Evolutionary conservation across 1,140 invertebrate species (phyloP).

Genomic region (Dufourea novaeangliae): DNA sequence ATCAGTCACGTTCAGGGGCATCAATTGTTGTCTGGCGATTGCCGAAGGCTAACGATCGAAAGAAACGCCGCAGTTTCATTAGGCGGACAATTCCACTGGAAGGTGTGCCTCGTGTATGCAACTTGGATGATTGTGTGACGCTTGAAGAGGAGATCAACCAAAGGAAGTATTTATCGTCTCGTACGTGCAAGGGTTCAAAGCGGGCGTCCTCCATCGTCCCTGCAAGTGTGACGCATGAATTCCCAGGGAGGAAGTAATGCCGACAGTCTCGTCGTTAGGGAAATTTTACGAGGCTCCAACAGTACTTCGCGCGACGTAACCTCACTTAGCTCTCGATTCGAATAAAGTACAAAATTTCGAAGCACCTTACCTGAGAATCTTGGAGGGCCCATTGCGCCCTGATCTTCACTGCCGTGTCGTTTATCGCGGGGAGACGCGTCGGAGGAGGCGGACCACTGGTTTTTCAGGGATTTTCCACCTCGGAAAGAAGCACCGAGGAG

Average conservation of each 20-base stretch:
- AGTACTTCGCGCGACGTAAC: not conserved
- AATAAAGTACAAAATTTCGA: constrained; percentile 41
- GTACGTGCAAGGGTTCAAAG: not conserved
- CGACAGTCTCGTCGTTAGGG: not conserved
- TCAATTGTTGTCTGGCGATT: not conserved
- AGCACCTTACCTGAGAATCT: not conserved
- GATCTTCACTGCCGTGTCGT: not conserved
- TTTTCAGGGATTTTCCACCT: constrained; percentile 24
- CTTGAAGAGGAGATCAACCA: not conserved
- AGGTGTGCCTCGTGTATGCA: too few relatives aligned
- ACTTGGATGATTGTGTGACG: not conserved
- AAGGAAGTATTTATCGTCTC: not conserved
- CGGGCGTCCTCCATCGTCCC: too few relatives aligned
- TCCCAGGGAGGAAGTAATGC: not conserved
- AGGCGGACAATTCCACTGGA: too few relatives aligned
- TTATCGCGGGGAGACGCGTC: not conserved
- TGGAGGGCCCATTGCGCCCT: not conserved
- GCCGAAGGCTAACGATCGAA: too few relatives aligned
- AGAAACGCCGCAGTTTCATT: too few relatives aligned
- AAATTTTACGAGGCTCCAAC: not conserved
- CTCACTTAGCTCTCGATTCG: not conserved
- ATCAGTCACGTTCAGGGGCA: not conserved
- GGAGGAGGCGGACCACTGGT: constrained; percentile 8
- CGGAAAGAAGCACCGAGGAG: not conserved
- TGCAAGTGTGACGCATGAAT: not conserved